Evolutionary conservation across 2,888 invertebrate genomes (phyloP).

Genomic region (Lycophotia porphyrea): DNA sequence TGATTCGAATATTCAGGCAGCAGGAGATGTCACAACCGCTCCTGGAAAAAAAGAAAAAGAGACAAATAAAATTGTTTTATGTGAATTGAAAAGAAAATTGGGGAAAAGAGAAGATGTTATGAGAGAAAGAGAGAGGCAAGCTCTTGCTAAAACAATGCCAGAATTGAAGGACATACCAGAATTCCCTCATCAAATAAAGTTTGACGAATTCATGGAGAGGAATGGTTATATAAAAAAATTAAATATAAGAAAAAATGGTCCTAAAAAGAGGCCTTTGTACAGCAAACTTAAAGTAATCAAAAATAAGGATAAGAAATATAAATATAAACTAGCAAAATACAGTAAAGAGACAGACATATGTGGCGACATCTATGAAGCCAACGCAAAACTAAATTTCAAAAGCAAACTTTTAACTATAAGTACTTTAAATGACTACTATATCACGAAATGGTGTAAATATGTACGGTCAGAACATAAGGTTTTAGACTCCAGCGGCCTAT

Average conservation of each 20-base stretch:
- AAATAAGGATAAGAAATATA: conserved; percentile 68
- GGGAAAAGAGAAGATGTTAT: conserved; percentile 87
- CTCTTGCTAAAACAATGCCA: conserved; percentile 87
- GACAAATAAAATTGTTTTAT: conserved; percentile 81
- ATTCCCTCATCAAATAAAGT: conserved; percentile 85
- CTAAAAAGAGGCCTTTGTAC: conserved; percentile 67
- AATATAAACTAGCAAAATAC: conserved; percentile 71
- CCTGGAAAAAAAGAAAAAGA: conserved; percentile 85
- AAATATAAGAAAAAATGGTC: conserved; percentile 68
- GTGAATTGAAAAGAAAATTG: conserved; percentile 84
- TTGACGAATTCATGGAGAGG: conserved; percentile 75
- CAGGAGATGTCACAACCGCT: conserved; percentile 79
- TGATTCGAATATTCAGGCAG: conserved; percentile 66
- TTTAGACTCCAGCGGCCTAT: conserved; percentile 67
- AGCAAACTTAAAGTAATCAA: conserved; percentile 59
- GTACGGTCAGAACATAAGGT: conserved; percentile 43
- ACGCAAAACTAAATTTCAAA: conserved; percentile 73
- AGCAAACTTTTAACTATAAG: conserved; percentile 73
- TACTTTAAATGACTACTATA: conserved; percentile 57
- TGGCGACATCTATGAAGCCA: conserved; percentile 72
- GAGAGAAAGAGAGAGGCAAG: conserved; percentile 87
- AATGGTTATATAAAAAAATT: conserved; percentile 82
- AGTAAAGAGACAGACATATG: conserved; percentile 72
- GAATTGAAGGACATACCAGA: conserved; percentile 82
- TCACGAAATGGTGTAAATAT: conserved; percentile 78